These are phyloP conservation scores for Aegithalos caudatus DNA, from an alignment of 2,113 vertebrate genomes.

Conservation along the genomic window DNA sequence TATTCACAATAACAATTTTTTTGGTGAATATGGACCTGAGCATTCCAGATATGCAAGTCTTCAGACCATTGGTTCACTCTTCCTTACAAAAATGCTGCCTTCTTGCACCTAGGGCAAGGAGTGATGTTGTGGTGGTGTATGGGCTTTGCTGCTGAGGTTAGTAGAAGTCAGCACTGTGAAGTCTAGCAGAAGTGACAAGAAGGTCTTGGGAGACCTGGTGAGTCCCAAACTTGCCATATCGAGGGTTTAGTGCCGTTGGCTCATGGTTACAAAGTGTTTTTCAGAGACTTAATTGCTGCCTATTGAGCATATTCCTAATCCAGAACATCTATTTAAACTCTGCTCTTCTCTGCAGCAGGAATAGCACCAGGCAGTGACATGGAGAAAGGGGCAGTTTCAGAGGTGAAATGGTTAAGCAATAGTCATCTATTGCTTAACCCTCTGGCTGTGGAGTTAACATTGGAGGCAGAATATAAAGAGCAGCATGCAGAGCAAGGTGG, in stretches of 20 bases:
- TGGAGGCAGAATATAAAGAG: neutral
- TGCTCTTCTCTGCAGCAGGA: neutral
- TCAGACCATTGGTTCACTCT: neutral
- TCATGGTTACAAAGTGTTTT: neutral
- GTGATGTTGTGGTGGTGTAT: neutral
- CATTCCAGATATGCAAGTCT: neutral
- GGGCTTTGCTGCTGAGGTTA: neutral
- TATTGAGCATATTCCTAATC: neutral
- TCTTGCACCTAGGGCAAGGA: neutral
- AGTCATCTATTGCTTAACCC: neutral
- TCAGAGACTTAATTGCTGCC: neutral
- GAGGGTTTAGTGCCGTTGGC: neutral
- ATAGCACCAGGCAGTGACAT: fast-evolving
- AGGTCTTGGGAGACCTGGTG: neutral
- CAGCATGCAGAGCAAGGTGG: neutral
- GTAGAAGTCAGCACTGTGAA: neutral
- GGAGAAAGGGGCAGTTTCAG: neutral
- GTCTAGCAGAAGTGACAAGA: neutral
- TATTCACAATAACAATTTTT: neutral
- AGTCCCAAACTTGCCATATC: neutral
- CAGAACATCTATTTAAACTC: neutral
- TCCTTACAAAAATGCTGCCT: neutral
- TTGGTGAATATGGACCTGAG: neutral
- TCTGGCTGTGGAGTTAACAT: neutral
- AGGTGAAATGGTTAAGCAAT: neutral